These are phyloP conservation scores for Elephantulus edwardii DNA, from an alignment of 2,113 vertebrate species.

Conservation along the genomic window DNA sequence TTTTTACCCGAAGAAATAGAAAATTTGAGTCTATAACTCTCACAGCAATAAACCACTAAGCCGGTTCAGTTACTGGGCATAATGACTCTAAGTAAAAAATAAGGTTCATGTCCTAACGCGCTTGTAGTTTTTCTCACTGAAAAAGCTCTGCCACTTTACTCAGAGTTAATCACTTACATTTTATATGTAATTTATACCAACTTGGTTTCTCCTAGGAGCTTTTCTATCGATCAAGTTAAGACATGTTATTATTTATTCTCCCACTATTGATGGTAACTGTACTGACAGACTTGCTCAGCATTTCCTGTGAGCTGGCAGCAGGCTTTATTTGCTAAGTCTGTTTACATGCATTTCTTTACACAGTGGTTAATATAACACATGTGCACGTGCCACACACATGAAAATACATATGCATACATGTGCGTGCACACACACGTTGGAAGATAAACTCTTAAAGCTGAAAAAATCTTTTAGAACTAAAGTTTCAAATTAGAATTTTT, in stretches of 20 bases:
- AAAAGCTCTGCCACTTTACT: background rate
- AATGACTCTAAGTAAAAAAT: background rate
- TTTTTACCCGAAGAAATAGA: slow-evolving; percentile 11
- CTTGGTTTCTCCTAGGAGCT: background rate
- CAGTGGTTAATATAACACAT: slow-evolving; percentile 1
- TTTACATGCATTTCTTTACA: slow-evolving; percentile 27
- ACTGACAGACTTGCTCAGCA: background rate
- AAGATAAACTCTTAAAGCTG: slow-evolving; percentile 61
- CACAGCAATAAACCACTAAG: background rate
- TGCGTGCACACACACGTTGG: slow-evolving; percentile 57
- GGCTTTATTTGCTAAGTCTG: background rate
- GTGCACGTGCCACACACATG: background rate
- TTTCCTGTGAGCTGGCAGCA: background rate
- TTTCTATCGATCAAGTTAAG: background rate
- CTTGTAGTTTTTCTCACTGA: background rate
- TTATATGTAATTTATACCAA: background rate
- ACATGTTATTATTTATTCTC: background rate
- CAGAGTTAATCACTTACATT: background rate
- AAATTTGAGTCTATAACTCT: slow-evolving; percentile 37
- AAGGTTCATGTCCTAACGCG: background rate
- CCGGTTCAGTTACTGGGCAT: background rate
- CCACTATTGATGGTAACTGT: background rate
- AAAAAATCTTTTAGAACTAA: slow-evolving; percentile 61
- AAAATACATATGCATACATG: too few species aligned
- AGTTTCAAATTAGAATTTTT: slow-evolving; percentile 78